Base-by-base conservation (phyloP, 1,140 invertebrate species). In the Drosophila serrata region DNA sequence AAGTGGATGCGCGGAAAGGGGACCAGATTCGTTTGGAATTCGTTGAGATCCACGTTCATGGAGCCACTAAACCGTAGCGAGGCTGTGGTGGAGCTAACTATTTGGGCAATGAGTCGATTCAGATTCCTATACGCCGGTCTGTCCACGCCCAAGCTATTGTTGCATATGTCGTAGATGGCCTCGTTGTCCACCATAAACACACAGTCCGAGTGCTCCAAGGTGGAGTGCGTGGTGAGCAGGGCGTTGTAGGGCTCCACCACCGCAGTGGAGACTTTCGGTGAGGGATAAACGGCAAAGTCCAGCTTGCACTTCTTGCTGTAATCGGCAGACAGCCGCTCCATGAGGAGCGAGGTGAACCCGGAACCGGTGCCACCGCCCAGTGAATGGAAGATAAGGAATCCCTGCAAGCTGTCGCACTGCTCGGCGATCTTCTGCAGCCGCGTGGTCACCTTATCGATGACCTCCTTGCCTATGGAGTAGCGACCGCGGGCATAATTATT, bases 181-280 rank as follows among this genome's bases (percentile, higher is more conserved):
- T 97, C 97, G 88, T 97, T 96, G 93, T 97, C 96, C 15, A 97
- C 95, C 94, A 97, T 96, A 81, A 97, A 97, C 6, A 96, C 95
- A 84, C 96, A 97, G 92, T 96, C 96, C 6, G 95, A 96, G 80
- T 96, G 95, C 65, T 96, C 95, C 64, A 97, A 93, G 22, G 96
- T 97, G 5, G 95, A 95, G 84, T 97, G 96, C 0, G 96, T 96
- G 19, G 96, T 96, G 24, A 97, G 93, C 64, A 97, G 94, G 3
- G 96, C 95, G 91, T 97, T 98, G 94, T 98, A 98, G 0, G 97
- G 97, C 84, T 98, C 97, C 15, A 98, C 97, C 9, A 97, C 96
- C 3, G 97, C 96, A 2, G 96, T 96, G 6, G 96, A 95, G 6
- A 96, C 93, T 91, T 95, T 95, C n/a, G 96, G 96, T 17, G 96